Base-by-base conservation (phyloP, 2,797 vertebrate species). In the Centropyge bicolor region DNA sequence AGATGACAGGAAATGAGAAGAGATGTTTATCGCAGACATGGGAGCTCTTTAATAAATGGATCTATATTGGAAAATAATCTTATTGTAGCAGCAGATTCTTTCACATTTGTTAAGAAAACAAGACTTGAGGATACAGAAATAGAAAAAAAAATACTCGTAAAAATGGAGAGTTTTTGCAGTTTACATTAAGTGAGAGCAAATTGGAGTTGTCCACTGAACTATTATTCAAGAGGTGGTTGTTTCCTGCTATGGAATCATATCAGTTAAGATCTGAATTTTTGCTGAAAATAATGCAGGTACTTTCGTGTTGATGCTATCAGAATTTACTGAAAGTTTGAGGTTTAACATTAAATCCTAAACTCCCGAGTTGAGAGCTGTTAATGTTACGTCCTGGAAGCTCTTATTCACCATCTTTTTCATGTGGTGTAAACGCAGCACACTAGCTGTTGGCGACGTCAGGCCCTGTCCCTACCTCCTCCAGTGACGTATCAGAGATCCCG, bases 401-500 rank as follows among this genome's bases (percentile, higher is more conserved):
- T 5, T 54, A 20, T 63, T 62, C 3, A 27, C 17, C 45, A 36
- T 54, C 4, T 27, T 31, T 61, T 51, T 19, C 13, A 35, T 41
- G 24, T 7, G 10, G 3, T 41, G 45, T 67, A 43, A 65, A 55
- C n/a, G 22, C 35, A 60, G 10, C 12, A 54, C 16, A 38, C 16
- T 17, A 22, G 36, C n/a, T 22, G 19, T 11, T 6, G 12, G 41
- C 56, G 46, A 65, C 20, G 48, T 77, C 27, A 74, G 48, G 12
- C 1, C 4, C 20, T 6, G 74, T 59, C 1, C 52, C 52, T 91
- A 99, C 98, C 98, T 99, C 98, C 93, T 99, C 98, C 75, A 99
- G 94, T 14, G 98, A 97, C 4, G 98, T 99, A 72, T 99, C 98
- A 35, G 98, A 99, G 91, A 99, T 96, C 71, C 98, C 97, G 71